Percentiles rank a stretch among this genome's conserved stretches.
These are phyloP conservation scores for Sterrhoptilus dennistouni DNA, from an alignment of 2,113 vertebrate genomes.

Conservation along the genomic window DNA sequence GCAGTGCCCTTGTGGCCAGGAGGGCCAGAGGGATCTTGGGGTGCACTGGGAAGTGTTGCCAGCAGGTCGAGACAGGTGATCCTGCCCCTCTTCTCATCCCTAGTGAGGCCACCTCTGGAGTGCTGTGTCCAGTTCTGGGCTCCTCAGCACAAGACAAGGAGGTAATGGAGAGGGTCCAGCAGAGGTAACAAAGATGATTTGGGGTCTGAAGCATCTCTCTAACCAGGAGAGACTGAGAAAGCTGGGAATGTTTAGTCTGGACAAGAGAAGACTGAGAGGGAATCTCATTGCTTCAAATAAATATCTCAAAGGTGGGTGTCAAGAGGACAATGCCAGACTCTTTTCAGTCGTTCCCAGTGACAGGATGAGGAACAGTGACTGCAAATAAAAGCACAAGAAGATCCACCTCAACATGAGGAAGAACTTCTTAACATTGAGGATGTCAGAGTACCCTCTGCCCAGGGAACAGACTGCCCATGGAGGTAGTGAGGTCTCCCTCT, in stretches of 20 bases:
- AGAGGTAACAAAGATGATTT: rapidly evolving
- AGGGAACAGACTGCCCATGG: neutral
- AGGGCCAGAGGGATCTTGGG: neutral
- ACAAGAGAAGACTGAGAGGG: neutral
- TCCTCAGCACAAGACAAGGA: neutral
- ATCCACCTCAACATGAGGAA: neutral
- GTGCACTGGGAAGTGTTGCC: neutral
- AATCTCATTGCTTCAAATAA: neutral
- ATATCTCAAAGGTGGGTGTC: neutral
- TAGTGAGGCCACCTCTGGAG: neutral
- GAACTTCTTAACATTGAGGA: neutral
- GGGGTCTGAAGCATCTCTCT: neutral
- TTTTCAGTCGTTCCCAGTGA: neutral
- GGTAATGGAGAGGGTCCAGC: neutral
- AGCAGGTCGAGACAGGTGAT: neutral
- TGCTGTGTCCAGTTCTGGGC: neutral
- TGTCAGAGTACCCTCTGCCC: neutral
- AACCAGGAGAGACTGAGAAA: rapidly evolving
- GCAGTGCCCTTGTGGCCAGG: neutral
- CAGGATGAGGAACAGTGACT: neutral
- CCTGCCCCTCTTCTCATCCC: rapidly evolving
- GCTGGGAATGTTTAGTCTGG: neutral
- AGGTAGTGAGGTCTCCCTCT: neutral
- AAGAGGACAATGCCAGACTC: neutral
- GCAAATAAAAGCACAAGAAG: neutral